Conservation (phyloP, 2,888 invertebrate genomes). For the Gastrophysa polygoni region DNA sequence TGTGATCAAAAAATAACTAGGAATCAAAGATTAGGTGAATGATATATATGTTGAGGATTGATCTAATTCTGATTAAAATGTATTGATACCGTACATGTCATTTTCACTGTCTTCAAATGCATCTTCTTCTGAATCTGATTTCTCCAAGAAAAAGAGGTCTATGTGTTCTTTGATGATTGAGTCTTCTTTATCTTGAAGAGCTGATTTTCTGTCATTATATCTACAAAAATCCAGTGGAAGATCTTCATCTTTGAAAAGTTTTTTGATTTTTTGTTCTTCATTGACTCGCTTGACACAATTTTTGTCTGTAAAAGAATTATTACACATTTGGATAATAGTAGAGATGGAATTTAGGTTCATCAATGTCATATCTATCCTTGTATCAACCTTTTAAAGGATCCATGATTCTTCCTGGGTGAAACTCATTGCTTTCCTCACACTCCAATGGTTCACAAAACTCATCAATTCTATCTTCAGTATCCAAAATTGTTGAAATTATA, state of each 20-base stretch:
- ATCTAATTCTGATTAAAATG: background rate
- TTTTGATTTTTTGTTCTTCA: conserved; percentile 11
- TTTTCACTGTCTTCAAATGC: conserved; percentile 12
- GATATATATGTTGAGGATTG: too few species aligned
- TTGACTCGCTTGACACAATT: background rate
- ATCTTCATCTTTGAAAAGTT: conserved; percentile 12
- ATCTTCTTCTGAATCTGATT: conserved; percentile 12
- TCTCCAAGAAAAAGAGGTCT: conserved; percentile 22
- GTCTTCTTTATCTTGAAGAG: conserved; percentile 15
- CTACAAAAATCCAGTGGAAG: conserved; percentile 11
- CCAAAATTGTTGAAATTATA: conserved; percentile 13
- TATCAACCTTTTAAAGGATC: background rate
- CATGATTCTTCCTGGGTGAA: conserved; percentile 10
- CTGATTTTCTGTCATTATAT: conserved; percentile 2
- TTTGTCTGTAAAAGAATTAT: background rate
- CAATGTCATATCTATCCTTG: too few species aligned
- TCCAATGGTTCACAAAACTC: conserved; percentile 7
- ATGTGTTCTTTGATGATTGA: conserved; percentile 23
- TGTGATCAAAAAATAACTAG: too few species aligned
- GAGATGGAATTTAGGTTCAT: background rate
- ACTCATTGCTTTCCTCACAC: background rate
- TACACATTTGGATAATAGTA: too few species aligned
- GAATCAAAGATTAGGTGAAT: too few species aligned
- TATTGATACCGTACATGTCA: conserved; percentile 9
- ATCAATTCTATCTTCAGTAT: conserved; percentile 18